Conservation (phyloP, 1,140 invertebrate species). For the Ylistrum balloti region DNA sequence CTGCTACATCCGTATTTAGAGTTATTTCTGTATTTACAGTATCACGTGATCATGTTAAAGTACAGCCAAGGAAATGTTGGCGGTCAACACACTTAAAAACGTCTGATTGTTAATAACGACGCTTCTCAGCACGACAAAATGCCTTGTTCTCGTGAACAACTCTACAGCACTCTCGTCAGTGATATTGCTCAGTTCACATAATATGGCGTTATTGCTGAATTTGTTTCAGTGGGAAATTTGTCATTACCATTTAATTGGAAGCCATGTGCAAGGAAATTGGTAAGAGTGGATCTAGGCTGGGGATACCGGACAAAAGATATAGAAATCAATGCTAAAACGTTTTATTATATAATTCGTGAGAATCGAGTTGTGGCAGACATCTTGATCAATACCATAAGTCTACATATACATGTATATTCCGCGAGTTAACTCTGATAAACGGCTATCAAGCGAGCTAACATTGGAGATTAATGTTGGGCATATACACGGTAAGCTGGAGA, state of each 20-base stretch:
- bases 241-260: not conserved
- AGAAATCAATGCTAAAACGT: slow-evolving; percentile 1
- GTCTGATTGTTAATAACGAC: not conserved
- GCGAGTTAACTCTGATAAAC: not conserved
- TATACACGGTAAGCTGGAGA: not conserved
- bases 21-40: too few relatives aligned
- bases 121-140: too few relatives aligned
- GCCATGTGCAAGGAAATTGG: not conserved
- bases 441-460: not conserved
- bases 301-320: not conserved
- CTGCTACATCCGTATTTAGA: too few relatives aligned
- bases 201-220: not conserved
- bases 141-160: too few relatives aligned
- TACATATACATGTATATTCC: not conserved
- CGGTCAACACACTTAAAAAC: not conserved
- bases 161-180: not conserved
- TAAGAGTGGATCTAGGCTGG: not conserved
- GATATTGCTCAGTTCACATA: not conserved
- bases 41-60: not conserved
- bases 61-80: not conserved
- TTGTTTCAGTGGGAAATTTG: slow-evolving; percentile 5
- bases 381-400: not conserved
- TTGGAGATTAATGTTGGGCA: not conserved
- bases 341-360: slow-evolving; percentile 9
- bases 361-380: not conserved